Evolutionary conservation across 2,113 vertebrate species (phyloP).

Genomic region (Rhinichthys klamathensis): DNA sequence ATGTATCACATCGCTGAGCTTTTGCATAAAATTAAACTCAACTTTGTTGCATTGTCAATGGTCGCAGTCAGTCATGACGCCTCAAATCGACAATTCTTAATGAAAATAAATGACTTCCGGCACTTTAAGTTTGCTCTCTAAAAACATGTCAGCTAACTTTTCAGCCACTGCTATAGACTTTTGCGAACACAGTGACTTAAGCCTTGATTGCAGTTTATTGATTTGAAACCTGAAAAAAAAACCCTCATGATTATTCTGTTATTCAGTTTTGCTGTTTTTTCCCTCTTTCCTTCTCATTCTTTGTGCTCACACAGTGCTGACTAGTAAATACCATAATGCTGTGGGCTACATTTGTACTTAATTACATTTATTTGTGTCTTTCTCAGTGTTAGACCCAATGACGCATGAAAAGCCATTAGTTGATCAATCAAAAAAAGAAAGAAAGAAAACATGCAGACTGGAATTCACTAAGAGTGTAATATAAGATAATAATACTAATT

Average conservation of each 20-base stretch:
- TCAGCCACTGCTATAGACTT: conserved; percentile 1
- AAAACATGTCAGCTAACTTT: background rate
- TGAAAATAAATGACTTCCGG: conserved; percentile 19
- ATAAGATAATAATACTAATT: background rate
- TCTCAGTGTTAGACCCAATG: background rate
- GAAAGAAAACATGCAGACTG: background rate
- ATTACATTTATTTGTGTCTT: background rate
- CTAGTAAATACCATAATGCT: background rate
- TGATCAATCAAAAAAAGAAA: background rate
- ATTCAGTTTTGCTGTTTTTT: conserved; percentile 22
- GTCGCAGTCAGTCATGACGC: background rate
- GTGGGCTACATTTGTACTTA: background rate
- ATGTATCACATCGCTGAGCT: background rate
- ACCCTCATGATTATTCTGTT: conserved; percentile 25
- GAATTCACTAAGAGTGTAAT: background rate
- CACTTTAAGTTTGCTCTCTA: conserved; percentile 11
- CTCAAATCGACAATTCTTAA: background rate
- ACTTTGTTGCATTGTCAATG: background rate
- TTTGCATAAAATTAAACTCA: background rate
- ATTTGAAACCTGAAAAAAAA: conserved; percentile 27
- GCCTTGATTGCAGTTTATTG: conserved; percentile 37
- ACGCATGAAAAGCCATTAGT: background rate
- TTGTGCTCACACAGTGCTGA: background rate
- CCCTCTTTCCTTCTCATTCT: background rate
- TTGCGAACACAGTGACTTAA: background rate